Evolutionary conservation across 2,888 invertebrate species (phyloP), one percentile per base, ranked within the genome.

Genomic region (Acanthosoma haemorrhoidale): DNA sequence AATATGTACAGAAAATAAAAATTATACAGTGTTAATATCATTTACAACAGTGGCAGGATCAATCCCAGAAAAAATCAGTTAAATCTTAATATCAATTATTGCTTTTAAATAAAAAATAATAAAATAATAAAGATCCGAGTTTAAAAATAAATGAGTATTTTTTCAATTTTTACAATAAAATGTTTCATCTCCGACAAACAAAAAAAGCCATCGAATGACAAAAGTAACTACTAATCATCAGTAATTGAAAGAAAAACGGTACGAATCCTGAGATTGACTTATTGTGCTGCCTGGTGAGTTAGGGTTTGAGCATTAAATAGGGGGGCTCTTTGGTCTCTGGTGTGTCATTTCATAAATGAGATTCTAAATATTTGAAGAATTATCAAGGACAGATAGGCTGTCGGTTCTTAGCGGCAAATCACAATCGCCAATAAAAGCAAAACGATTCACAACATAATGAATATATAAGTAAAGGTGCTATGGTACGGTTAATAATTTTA

Each of bases 1-100:
- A n/a, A n/a, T n/a, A 13, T 68, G n/a, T 59, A 59, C 59, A 68
- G 58, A 39, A 68, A 36, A 59, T 59, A 68, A 68, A 59, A 25
- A n/a, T 29, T 68, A 68, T 39, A 68, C 51, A 68, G 39, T 68
- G 68, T 68, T 68, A 68, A 68, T 68, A 68, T 68, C 68, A 68
- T 68, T 34, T 59, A 68, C 59, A 58, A 68, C 36, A 29, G 36
- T 36, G 68, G 68, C 68, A 59, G 18, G 16, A 57, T 51, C 68
- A 68, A 68, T 36, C 68, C 36, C 68, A 68, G 68, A 68, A 57
- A 21, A 41, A 41, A 67, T 32, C 25, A 67, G 32, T 67, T 51
- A 61, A 43, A 36, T 60, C 16, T 60, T 31, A 63, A 63, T 34
- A 64, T 39, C 18, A 39, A 25, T 41, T 39, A 64, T 41, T 64